Base-by-base conservation (phyloP, 2,113 vertebrate genomes). In the Empidonax traillii region DNA sequence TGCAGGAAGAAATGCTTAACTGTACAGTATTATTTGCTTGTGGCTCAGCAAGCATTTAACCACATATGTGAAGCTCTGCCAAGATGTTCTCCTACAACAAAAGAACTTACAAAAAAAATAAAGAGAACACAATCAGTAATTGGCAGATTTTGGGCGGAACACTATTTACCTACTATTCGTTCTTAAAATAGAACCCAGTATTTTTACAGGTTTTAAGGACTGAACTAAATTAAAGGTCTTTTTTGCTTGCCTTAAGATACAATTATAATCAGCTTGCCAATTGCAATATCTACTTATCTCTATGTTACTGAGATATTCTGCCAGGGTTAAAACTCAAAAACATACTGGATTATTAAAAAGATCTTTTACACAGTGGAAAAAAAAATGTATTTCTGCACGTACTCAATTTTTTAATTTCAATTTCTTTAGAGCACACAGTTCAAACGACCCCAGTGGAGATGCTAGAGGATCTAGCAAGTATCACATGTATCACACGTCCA, bases 11-110 rank as follows among this genome's bases (percentile, higher is more conserved):
- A 93, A 97, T 92, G 85, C 86, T 97, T 63, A 94, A 94, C 91
- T 87, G 76, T 92, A 95, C 80, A 81, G 85, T 53, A 78, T 77
- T 95, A 85, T 96, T 71, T 77, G 61, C 87, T 91, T 80, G 90
- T 88, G 79, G 94, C 92, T 96, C 86, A 93, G 73, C 85, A 96
- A 96, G 84, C 69, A 97, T 89, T 87, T 95, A 96, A 96, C 93
- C 85, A 94, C 43, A 74, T 24, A 93, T 51, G 23, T 82, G 77
- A 92, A 83, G 89, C 62, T 90, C 67, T 95, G 87, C 92, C 78
- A 92, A 79, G 63, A 94, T 89, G 81, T 86, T 84, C 93, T 96
- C 90, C 91, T 86, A 92, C 91, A 96, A 96, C 67, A 97, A 97
- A 97, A 51, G 84, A 96, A 91, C 41, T 95, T 66, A 18, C 51